Evolutionary conservation across 2,888 invertebrate species (phyloP).

Genomic region (Lasioglossum villosulum): DNA sequence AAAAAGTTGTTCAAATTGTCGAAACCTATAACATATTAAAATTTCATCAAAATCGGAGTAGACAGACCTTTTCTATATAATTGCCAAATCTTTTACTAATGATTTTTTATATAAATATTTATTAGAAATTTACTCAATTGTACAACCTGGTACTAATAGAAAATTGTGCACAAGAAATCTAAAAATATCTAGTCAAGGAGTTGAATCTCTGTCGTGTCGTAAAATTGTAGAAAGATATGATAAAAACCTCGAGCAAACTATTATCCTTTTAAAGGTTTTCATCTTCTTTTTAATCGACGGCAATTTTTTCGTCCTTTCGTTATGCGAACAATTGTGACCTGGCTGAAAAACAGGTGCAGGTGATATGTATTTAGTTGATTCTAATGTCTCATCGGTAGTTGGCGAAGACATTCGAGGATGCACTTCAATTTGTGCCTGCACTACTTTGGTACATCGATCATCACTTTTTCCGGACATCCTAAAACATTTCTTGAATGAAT

Average conservation of each 20-base stretch:
- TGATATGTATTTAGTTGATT: background rate
- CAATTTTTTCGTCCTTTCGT: constrained; percentile 3
- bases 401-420: background rate
- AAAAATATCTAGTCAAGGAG: too few species aligned
- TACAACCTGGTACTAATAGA: too few species aligned
- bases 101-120: too few species aligned
- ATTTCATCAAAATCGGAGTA: too few species aligned
- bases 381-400: background rate
- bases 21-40: too few species aligned
- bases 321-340: too few species aligned
- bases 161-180: background rate
- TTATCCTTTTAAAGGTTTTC: constrained; percentile 13
- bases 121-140: too few species aligned
- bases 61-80: too few species aligned
- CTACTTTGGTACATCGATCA: background rate
- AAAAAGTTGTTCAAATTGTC: too few species aligned
- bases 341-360: background rate
- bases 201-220: background rate
- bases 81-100: too few species aligned
- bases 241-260: constrained; percentile 34
- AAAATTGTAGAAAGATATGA: background rate
- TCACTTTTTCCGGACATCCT: constrained; percentile 12
- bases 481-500: background rate
- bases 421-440: constrained; percentile 35
- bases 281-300: constrained; percentile 6